Percentiles rank a stretch among this genome's conserved stretches.
Evolutionary conservation across 2,113 vertebrate species (phyloP).

Genomic region (Thunnus thynnus): DNA sequence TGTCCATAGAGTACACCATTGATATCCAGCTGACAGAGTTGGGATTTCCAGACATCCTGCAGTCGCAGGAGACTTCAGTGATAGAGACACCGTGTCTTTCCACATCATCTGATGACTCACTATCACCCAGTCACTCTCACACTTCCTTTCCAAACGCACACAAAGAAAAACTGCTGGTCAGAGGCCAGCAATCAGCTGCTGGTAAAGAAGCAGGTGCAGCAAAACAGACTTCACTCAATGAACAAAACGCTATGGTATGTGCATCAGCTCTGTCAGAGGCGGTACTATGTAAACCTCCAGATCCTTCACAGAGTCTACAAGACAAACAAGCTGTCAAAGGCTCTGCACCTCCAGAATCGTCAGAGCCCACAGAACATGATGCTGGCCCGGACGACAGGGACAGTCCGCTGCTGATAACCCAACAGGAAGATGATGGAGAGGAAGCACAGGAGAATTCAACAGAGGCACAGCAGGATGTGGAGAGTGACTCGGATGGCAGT

Average conservation of each 20-base stretch:
- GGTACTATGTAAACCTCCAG: too few species aligned
- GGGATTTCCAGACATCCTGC: conserved; percentile 76
- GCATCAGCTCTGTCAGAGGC: not conserved
- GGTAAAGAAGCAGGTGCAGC: conserved; percentile 5
- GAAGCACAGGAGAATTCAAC: not conserved
- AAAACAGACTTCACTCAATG: not conserved
- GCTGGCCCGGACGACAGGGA: not conserved
- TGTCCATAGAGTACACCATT: conserved; percentile 85
- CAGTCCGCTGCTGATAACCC: not conserved
- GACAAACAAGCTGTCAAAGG: not conserved
- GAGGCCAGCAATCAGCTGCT: not conserved
- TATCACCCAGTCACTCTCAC: conserved; percentile 10
- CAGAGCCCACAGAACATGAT: not conserved
- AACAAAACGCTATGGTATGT: not conserved
- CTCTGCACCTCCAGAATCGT: fast-evolving
- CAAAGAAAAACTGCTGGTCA: conserved; percentile 5
- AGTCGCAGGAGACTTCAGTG: conserved; percentile 30
- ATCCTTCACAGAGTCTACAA: not conserved
- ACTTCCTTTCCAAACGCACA: conserved; percentile 12
- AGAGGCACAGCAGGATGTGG: not conserved
- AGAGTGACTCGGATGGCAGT: conserved; percentile 74
- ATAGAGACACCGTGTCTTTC: conserved; percentile 46
- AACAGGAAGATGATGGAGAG: not conserved
- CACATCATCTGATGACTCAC: conserved; percentile 17
- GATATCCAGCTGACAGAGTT: conserved; percentile 85